phyloP scores from a whole-genome alignment of 2,888 invertebrate genomes.

The Anticlea derivata region DNA sequence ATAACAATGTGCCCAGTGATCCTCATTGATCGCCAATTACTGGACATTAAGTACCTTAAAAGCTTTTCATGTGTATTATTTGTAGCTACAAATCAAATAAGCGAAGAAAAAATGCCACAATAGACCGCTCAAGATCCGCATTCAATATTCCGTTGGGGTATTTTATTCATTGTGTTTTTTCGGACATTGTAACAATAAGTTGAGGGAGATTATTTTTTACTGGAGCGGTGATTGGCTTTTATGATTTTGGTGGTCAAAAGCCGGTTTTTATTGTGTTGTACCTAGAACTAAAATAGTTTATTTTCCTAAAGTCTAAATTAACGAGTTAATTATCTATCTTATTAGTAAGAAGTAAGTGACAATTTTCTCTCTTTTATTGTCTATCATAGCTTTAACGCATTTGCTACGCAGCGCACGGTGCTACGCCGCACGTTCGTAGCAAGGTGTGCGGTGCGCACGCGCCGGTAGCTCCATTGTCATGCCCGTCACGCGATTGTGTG shows the following conservation, averaged over 20 bases:
- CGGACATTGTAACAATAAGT: constrained; percentile 56
- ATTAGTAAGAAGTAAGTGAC: too few relatives aligned
- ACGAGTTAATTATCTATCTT: too few relatives aligned
- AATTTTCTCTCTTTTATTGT: too few relatives aligned
- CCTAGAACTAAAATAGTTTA: too few relatives aligned
- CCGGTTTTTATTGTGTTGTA: too few relatives aligned
- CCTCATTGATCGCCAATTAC: constrained; percentile 84
- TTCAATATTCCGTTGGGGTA: constrained; percentile 61
- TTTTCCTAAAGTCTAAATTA: too few relatives aligned
- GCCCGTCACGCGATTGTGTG: constrained; percentile 67
- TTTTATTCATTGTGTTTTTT: constrained; percentile 69
- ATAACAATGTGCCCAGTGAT: constrained; percentile 83
- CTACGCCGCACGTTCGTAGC: constrained; percentile 40
- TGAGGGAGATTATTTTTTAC: constrained; percentile 56
- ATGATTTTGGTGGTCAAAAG: constrained; percentile 53
- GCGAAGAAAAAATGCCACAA: constrained; percentile 68
- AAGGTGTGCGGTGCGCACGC: constrained; percentile 73
- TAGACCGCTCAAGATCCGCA: constrained; percentile 71
- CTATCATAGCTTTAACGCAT: too few relatives aligned
- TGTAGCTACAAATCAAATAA: constrained; percentile 80
- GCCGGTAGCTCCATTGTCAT: constrained; percentile 70
- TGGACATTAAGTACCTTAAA: constrained; percentile 83
- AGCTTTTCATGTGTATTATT: constrained; percentile 79
- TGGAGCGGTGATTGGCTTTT: constrained; percentile 47
- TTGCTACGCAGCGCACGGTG: constrained; percentile 17